A percentile compares a stretch with the other conserved stretches of the same genome.
phyloP scores from a whole-genome alignment of 2,888 invertebrate genomes.

The Mylabris sibirica region DNA sequence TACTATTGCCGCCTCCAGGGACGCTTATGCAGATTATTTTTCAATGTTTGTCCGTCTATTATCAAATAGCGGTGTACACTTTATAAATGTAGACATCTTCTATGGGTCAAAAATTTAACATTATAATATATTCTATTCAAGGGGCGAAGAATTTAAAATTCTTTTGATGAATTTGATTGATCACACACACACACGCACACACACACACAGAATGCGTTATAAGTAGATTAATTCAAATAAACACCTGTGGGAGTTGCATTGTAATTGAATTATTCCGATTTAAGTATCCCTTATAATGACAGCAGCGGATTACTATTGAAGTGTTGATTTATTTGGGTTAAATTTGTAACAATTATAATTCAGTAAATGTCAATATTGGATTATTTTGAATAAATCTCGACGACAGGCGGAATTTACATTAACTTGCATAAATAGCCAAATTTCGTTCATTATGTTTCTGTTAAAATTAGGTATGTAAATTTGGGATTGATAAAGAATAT shows the following conservation, averaged over 20 bases:
- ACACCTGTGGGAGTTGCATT: constrained; percentile 22
- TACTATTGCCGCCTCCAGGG: neutral
- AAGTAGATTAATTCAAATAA: constrained; percentile 25
- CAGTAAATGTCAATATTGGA: neutral
- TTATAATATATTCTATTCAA: neutral
- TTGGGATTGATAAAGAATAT: neutral
- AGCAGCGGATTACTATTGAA: neutral
- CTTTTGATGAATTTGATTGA: constrained; percentile 19
- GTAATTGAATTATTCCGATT: constrained; percentile 23
- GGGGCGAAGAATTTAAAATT: neutral
- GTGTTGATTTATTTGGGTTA: neutral
- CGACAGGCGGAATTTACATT: neutral
- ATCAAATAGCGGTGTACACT: neutral
- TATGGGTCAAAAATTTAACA: neutral
- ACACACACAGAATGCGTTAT: neutral
- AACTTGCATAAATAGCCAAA: neutral
- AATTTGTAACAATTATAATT: neutral
- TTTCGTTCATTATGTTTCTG: neutral
- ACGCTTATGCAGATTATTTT: constrained; percentile 5
- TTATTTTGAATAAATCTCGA: neutral
- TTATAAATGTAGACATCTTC: neutral
- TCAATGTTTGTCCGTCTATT: neutral
- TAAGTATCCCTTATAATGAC: neutral
- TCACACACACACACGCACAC: constrained; percentile 22
- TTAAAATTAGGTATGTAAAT: neutral